These are phyloP conservation scores for Porites divaricata DNA, from an alignment of 92 coral and sea anemone genomes.

Conservation along the genomic window DNA sequence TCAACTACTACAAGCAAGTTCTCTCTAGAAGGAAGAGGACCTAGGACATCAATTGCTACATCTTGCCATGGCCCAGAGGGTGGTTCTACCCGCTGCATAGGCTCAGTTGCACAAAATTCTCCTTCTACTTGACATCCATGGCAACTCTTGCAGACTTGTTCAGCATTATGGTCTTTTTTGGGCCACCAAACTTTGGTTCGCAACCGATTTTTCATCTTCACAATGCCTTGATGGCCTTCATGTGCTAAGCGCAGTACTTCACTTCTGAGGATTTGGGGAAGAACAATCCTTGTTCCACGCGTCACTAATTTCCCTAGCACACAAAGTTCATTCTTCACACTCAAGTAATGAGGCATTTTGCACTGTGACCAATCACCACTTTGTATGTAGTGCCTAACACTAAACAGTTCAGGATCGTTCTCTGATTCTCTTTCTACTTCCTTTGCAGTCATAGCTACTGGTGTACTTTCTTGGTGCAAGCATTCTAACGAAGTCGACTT, in stretches of 20 bases:
- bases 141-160: constrained; percentile 33
- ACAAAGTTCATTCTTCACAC: constrained; percentile 53
- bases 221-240: constrained; percentile 64
- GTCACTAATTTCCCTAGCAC: constrained; percentile 29
- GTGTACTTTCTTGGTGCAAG: constrained; percentile 56
- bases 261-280: too few relatives aligned
- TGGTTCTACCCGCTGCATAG: constrained; percentile 47
- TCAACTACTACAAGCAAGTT: neutral
- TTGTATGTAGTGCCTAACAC: constrained; percentile 27
- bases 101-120: constrained; percentile 44
- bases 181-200: constrained; percentile 61
- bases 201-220: constrained; percentile 45
- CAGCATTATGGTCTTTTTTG: constrained; percentile 52
- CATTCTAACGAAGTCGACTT: constrained; percentile 46
- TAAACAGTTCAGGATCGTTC: constrained; percentile 45
- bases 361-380: constrained; percentile 60
- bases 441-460: constrained; percentile 55
- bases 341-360: constrained; percentile 50
- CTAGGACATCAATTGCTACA: too few relatives aligned
- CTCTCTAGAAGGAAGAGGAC: too few relatives aligned
- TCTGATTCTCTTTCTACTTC: constrained; percentile 60
- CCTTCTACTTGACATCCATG: constrained; percentile 57
- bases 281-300: constrained; percentile 15
- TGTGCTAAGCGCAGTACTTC: neutral
- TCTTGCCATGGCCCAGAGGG: constrained; percentile 46